Evolutionary conservation across 2,888 invertebrate species (phyloP).

Genomic region (Parnassius mnemosyne): DNA sequence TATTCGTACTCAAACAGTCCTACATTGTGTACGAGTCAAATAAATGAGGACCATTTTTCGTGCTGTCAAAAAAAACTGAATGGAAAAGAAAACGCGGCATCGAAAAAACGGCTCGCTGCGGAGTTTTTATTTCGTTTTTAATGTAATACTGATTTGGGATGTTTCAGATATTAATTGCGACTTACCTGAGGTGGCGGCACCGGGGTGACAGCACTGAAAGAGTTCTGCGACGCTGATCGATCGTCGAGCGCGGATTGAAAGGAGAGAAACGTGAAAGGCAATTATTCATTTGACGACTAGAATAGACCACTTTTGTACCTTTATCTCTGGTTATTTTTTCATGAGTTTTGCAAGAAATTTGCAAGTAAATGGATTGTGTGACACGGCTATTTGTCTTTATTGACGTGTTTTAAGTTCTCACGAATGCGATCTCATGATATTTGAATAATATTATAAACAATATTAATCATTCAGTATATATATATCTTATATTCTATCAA

Average conservation of each 20-base stretch:
- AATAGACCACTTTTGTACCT: slow-evolving; percentile 80
- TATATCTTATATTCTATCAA: not conserved
- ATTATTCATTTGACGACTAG: slow-evolving; percentile 81
- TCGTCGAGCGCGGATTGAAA: slow-evolving; percentile 76
- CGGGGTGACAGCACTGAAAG: slow-evolving; percentile 77
- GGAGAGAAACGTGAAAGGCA: slow-evolving; percentile 78
- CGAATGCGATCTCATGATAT: slow-evolving; percentile 48
- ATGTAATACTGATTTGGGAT: slow-evolving; percentile 80
- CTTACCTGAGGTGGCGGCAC: slow-evolving; percentile 72
- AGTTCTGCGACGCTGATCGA: slow-evolving; percentile 79
- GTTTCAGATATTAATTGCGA: slow-evolving; percentile 78
- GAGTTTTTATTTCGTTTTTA: slow-evolving; percentile 76
- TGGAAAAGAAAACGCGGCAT: slow-evolving; percentile 76
- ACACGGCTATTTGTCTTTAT: slow-evolving; percentile 74
- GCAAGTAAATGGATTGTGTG: slow-evolving; percentile 77
- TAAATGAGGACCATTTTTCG: slow-evolving; percentile 81
- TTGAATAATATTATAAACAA: slow-evolving; percentile 8
- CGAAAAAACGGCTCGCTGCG: slow-evolving; percentile 73
- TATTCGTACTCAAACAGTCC: slow-evolving; percentile 81
- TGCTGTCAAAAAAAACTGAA: slow-evolving; percentile 81
- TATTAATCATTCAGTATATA: not conserved
- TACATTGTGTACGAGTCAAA: slow-evolving; percentile 81
- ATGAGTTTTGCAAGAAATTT: slow-evolving; percentile 77
- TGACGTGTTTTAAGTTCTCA: slow-evolving; percentile 64
- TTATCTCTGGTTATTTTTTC: slow-evolving; percentile 73